Conservation (phyloP, 2,797 vertebrate genomes). For the Gouania willdenowi region DNA sequence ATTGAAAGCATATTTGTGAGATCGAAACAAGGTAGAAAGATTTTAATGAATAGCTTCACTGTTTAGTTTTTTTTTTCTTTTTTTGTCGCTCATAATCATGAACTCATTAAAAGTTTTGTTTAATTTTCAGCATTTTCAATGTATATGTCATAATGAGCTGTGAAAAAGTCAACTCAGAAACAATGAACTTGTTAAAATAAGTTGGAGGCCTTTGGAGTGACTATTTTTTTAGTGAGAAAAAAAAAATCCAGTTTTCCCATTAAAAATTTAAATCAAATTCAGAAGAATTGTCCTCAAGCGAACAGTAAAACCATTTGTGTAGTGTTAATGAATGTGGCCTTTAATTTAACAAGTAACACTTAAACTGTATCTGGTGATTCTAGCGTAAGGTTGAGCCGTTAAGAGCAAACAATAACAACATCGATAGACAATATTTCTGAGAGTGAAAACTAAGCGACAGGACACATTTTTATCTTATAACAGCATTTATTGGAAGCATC, state of each 20-base stretch:
- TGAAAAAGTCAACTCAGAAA: no score
- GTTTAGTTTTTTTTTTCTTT: neutral
- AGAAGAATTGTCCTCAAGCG: no score
- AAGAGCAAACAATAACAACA: conserved; percentile 43
- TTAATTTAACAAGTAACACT: conserved; percentile 33
- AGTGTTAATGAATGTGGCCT: neutral
- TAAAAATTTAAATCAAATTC: no score
- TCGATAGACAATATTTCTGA: conserved; percentile 4
- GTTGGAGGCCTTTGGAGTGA: no score
- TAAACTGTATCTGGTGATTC: conserved; percentile 37
- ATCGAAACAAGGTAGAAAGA: neutral
- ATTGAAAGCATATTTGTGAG: neutral
- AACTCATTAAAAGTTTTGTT: no score
- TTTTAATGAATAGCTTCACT: neutral
- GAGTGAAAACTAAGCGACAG: conserved; percentile 13
- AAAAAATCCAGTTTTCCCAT: no score
- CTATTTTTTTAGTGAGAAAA: no score
- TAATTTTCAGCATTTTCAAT: no score
- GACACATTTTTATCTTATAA: conserved; percentile 30
- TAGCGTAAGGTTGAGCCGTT: conserved; percentile 14
- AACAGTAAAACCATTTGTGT: no score
- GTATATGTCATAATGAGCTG: no score
- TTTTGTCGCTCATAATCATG: neutral
- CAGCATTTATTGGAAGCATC: conserved; percentile 28
- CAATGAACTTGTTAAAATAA: no score